Evolutionary conservation across 2,888 invertebrate genomes (phyloP).

Genomic region (Eupithecia dodoneata): DNA sequence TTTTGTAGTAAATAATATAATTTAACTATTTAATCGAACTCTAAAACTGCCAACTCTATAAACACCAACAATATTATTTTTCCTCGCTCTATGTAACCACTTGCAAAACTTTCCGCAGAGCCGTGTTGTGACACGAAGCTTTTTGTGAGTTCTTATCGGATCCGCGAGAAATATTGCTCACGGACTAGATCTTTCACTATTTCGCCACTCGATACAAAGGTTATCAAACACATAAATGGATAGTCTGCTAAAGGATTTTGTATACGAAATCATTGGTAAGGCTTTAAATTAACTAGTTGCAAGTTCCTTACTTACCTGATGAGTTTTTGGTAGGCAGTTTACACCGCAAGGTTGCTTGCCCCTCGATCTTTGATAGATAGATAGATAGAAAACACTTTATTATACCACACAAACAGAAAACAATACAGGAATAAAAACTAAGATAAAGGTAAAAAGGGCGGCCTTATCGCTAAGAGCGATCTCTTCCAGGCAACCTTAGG

Average conservation of each 20-base stretch:
- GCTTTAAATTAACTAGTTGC: not conserved
- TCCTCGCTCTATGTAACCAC: slow-evolving; percentile 43
- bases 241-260: slow-evolving; percentile 36
- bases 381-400: no score
- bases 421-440: no score
- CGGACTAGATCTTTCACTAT: slow-evolving; percentile 68
- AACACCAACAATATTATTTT: slow-evolving; percentile 2
- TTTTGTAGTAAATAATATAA: not conserved
- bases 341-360: not conserved
- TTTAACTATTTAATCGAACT: not conserved
- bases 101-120: slow-evolving; percentile 72
- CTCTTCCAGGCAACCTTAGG: no score
- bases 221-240: slow-evolving; percentile 63
- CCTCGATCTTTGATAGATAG: no score
- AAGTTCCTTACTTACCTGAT: not conserved
- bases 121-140: slow-evolving; percentile 71
- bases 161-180: slow-evolving; percentile 71
- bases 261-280: slow-evolving; percentile 8
- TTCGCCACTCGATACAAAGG: slow-evolving; percentile 69
- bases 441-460: no score
- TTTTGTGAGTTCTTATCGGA: slow-evolving; percentile 76
- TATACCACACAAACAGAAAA: no score
- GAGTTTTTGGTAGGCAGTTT: not conserved
- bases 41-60: not conserved
- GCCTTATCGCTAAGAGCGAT: no score